A percentile compares a stretch with the other conserved stretches of the same genome.
These are phyloP conservation scores for Drosophila gaucha DNA, from an alignment of 2,888 invertebrate genomes.

Conservation along the genomic window DNA sequence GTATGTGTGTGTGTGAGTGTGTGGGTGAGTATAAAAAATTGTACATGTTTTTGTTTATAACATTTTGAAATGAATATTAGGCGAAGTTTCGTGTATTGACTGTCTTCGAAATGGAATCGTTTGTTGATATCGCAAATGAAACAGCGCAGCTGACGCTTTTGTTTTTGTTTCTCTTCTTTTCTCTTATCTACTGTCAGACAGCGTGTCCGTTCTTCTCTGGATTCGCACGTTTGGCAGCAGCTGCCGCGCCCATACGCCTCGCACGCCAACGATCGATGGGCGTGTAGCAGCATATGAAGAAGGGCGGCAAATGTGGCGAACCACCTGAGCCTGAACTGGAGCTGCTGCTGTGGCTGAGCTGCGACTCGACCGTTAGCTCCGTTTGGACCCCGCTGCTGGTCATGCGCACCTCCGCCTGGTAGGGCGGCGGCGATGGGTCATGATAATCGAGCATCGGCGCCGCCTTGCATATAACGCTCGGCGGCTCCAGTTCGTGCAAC, in stretches of 20 bases:
- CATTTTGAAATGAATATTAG: conserved; percentile 32
- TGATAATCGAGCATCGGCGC: conserved; percentile 50
- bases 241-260: conserved; percentile 62
- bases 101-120: conserved; percentile 81
- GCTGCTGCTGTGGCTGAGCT: conserved; percentile 64
- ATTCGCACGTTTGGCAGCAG: conserved; percentile 37
- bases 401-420: conserved; percentile 75
- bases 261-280: conserved; percentile 84
- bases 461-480: conserved; percentile 81
- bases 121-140: conserved; percentile 84
- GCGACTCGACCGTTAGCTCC: conserved; percentile 80
- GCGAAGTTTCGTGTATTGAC: conserved; percentile 50
- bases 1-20: conserved; percentile 25
- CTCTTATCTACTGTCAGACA: conserved; percentile 66
- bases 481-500: conserved; percentile 78
- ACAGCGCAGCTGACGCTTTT: conserved; percentile 61
- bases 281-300: conserved; percentile 84
- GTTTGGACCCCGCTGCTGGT: conserved; percentile 83
- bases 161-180: neutral
- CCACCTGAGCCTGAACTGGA: conserved; percentile 59
- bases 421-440: conserved; percentile 38
- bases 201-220: conserved; percentile 58
- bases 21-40: conserved; percentile 61
- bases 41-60: conserved; percentile 32
- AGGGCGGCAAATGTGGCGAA: conserved; percentile 75